A percentile compares a stretch with the other conserved stretches of the same genome.
Conservation (phyloP, 2,888 invertebrate species). For the Caradrina kadenii region DNA sequence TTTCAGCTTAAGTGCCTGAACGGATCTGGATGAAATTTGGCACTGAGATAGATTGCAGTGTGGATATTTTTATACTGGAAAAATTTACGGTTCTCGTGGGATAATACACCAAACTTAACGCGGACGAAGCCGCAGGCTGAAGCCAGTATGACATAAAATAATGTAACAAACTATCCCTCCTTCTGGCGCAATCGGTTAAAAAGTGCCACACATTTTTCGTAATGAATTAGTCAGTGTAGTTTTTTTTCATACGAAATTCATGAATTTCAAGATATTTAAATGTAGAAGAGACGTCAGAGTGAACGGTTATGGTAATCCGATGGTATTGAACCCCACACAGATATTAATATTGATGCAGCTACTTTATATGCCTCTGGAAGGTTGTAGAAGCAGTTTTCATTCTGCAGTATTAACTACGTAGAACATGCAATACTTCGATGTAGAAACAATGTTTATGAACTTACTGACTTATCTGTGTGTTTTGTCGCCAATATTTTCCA, state of each 20-base stretch:
- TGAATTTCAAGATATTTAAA: conserved; percentile 75
- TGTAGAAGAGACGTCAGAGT: conserved; percentile 72
- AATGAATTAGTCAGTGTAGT: conserved; percentile 46
- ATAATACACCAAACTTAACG: too few relatives aligned
- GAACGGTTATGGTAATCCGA: conserved; percentile 76
- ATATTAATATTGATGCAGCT: conserved; percentile 56
- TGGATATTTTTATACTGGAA: too few relatives aligned
- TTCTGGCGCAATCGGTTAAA: background rate
- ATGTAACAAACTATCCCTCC: too few relatives aligned
- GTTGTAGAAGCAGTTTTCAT: conserved; percentile 45
- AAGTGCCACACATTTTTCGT: conserved; percentile 10
- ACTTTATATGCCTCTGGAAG: conserved; percentile 42
- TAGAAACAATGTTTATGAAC: conserved; percentile 14
- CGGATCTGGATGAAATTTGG: too few relatives aligned
- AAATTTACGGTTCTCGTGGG: too few relatives aligned
- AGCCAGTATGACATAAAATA: too few relatives aligned
- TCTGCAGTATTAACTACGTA: conserved; percentile 36
- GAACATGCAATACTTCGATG: conserved; percentile 21
- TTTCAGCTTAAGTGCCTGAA: too few relatives aligned
- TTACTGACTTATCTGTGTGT: too few relatives aligned
- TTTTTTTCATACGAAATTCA: conserved; percentile 62
- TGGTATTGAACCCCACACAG: conserved; percentile 69
- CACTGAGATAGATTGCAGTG: too few relatives aligned
- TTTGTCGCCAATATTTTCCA: too few relatives aligned
- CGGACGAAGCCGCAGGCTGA: too few relatives aligned